A percentile compares a stretch with the other conserved stretches of the same genome.
phyloP scores from a whole-genome alignment of 37 sponge, comb jelly and placozoan species.

The Halisarca cf. caerulea region DNA sequence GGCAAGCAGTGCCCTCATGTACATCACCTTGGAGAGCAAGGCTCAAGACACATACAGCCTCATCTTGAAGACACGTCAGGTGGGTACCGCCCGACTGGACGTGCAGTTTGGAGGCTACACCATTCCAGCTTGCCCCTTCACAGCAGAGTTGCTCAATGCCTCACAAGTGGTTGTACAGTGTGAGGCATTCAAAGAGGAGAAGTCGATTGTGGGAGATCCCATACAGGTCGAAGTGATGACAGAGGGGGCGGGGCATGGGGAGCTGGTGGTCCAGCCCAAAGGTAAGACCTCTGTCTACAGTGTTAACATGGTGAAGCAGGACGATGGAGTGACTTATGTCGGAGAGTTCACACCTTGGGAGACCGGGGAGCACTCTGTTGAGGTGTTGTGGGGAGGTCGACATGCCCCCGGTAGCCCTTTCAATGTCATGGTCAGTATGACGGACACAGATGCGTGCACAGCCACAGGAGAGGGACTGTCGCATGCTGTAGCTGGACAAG shows the following conservation, averaged over 20 bases:
- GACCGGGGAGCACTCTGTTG: conserved; percentile 22
- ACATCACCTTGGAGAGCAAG: conserved; percentile 6
- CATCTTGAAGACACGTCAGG: not conserved
- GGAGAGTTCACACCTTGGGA: conserved; percentile 36
- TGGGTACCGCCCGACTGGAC: conserved; percentile 23
- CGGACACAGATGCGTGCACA: conserved; percentile 31
- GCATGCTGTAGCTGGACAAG: conserved; percentile 22
- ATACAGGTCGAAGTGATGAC: conserved; percentile 29
- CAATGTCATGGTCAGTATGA: conserved; percentile 32
- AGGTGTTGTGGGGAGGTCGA: conserved; percentile 15
- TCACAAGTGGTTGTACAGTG: conserved; percentile 14
- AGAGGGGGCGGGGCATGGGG: conserved; percentile 39
- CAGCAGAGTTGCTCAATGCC: conserved; percentile 10
- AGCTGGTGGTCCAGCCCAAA: conserved; percentile 12
- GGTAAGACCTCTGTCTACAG: not conserved
- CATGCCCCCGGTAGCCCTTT: conserved; percentile 39
- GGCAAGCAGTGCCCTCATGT: conserved; percentile 13
- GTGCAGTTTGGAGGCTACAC: conserved; percentile 33
- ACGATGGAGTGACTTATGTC: not conserved
- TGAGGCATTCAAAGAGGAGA: conserved; percentile 11
- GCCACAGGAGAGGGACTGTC: conserved; percentile 25
- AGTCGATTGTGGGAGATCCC: conserved; percentile 35
- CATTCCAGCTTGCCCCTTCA: conserved; percentile 28
- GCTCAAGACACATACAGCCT: not conserved
- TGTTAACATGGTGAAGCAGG: not conserved